These are phyloP conservation scores for Brachyistius frenatus DNA, from an alignment of 2,113 vertebrate species.

Conservation along the genomic window DNA sequence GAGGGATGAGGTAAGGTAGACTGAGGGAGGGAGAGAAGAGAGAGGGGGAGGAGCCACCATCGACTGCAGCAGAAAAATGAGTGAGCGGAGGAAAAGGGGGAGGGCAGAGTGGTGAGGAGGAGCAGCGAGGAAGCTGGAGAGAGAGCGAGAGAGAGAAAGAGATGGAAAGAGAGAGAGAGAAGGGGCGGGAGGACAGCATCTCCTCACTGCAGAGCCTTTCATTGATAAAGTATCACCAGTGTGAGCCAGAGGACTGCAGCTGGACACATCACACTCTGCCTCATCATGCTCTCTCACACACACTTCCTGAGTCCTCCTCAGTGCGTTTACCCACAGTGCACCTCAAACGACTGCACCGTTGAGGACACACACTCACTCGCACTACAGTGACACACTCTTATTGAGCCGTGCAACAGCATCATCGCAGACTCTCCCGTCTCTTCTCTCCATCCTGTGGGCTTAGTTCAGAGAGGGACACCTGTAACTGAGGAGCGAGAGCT, in stretches of 20 bases:
- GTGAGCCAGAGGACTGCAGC: slow-evolving; percentile 60
- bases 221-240: slow-evolving; percentile 81
- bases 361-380: slow-evolving; percentile 25
- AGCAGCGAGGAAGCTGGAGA: slow-evolving; percentile 36
- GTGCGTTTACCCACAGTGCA: slow-evolving; percentile 13
- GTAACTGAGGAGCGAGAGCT: slow-evolving; percentile 44
- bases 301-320: slow-evolving; percentile 58
- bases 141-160: slow-evolving; percentile 45
- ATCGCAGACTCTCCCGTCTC: slow-evolving; percentile 9
- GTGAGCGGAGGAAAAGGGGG: slow-evolving; percentile 50
- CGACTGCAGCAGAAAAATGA: slow-evolving; percentile 69
- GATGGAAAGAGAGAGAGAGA: slow-evolving; percentile 40
- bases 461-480: slow-evolving; percentile 40
- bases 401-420: slow-evolving; percentile 27
- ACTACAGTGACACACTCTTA: slow-evolving; percentile 35
- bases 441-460: slow-evolving; percentile 1
- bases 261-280: slow-evolving; percentile 52
- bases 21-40: slow-evolving; percentile 5
- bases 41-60: slow-evolving; percentile 37
- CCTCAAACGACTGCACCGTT: background rate
- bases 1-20: slow-evolving; percentile 23
- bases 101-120: slow-evolving; percentile 52
- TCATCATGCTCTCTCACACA: slow-evolving; percentile 46
- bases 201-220: slow-evolving; percentile 79
- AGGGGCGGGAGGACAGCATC: slow-evolving; percentile 49